phyloP scores from a whole-genome alignment of 2,113 vertebrate species.

The Chlorodrepanis virens region DNA sequence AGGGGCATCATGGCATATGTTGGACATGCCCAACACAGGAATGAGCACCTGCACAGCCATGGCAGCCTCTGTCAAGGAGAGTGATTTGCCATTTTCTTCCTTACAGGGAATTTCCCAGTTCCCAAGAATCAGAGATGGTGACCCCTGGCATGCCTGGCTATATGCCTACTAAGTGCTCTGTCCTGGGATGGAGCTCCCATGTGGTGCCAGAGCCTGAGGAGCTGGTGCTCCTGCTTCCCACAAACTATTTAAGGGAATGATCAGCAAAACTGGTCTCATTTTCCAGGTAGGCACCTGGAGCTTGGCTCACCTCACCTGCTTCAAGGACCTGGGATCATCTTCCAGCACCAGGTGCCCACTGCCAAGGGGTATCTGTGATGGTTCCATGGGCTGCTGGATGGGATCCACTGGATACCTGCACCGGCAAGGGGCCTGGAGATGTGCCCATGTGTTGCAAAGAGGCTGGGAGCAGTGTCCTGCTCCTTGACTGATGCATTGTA shows the following conservation, averaged over 20 bases:
- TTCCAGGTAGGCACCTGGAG: not conserved
- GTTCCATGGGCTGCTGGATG: not conserved
- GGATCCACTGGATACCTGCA: not conserved
- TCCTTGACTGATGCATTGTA: not conserved
- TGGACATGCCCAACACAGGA: accelerated
- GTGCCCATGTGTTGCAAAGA: not conserved
- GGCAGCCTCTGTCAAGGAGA: not conserved
- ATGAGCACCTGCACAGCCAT: not conserved
- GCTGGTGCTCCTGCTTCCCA: not conserved
- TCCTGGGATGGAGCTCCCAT: not conserved
- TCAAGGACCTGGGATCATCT: not conserved
- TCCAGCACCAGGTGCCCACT: not conserved
- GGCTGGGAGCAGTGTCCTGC: not conserved
- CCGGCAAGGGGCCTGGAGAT: not conserved
- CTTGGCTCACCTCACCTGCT: not conserved
- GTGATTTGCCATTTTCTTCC: not conserved
- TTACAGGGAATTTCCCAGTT: not conserved
- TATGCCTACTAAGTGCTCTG: not conserved
- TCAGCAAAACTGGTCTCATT: not conserved
- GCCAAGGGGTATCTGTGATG: not conserved
- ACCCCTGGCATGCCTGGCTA: not conserved
- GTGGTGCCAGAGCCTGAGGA: not conserved
- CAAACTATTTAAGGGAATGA: not conserved
- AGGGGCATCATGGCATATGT: not conserved
- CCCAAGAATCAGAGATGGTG: not conserved